Evolutionary conservation across 2,797 vertebrate genomes (phyloP).

Genomic region (Periophthalmus magnuspinnatus): DNA sequence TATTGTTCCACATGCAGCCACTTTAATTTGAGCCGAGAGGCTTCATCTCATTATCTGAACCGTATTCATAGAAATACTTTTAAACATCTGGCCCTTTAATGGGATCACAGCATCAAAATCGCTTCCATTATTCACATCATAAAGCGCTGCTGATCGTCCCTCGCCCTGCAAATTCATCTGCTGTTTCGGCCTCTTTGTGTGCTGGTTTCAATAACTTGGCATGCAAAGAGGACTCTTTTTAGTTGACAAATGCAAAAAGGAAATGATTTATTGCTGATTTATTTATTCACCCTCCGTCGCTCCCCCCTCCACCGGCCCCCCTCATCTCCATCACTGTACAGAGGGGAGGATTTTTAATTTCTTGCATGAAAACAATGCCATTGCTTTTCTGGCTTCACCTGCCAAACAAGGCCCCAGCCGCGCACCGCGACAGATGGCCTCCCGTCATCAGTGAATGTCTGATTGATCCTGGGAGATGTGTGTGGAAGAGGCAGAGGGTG

Average conservation of each 20-base stretch:
- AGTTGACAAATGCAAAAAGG: conserved; percentile 81
- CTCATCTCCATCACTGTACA: conserved; percentile 75
- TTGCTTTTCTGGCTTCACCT: conserved; percentile 77
- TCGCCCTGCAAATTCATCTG: conserved; percentile 74
- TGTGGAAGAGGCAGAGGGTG: conserved; percentile 17
- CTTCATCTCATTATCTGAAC: conserved; percentile 66
- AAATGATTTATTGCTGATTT: conserved; percentile 83
- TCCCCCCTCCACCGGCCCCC: conserved; percentile 54
- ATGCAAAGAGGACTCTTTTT: conserved; percentile 76
- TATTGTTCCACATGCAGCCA: conserved; percentile 43
- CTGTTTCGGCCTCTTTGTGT: conserved; percentile 74
- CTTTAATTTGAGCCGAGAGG: conserved; percentile 40
- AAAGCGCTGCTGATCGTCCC: conserved; percentile 68
- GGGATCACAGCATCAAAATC: conserved; percentile 73
- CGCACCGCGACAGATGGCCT: conserved; percentile 82
- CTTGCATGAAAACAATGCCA: conserved; percentile 83
- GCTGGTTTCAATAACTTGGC: conserved; percentile 79
- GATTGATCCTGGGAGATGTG: conserved; percentile 80
- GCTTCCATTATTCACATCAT: conserved; percentile 76
- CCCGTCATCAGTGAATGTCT: conserved; percentile 78
- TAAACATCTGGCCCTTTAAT: conserved; percentile 78
- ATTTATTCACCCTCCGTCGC: conserved; percentile 74
- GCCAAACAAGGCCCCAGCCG: conserved; percentile 76
- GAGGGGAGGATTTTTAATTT: conserved; percentile 76
- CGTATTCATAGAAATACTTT: conserved; percentile 69